Evolutionary conservation across 2,888 invertebrate genomes (phyloP).

Genomic region (Habrosyne pyritoides): DNA sequence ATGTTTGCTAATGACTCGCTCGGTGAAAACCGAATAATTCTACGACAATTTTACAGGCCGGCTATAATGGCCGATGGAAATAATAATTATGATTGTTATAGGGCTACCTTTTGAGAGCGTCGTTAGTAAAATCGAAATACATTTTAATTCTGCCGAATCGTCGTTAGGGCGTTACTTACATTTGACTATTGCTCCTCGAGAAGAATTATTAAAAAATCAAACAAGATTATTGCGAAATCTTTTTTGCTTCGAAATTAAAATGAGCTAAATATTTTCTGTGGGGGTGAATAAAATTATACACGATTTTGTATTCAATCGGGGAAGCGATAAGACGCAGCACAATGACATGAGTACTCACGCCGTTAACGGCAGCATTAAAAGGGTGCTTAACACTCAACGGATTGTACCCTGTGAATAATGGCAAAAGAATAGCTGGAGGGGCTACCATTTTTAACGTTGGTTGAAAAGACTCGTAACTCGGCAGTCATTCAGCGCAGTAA

Average conservation of each 20-base stretch:
- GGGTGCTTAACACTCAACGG: slow-evolving; percentile 63
- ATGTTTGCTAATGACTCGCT: slow-evolving; percentile 76
- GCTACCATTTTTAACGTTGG: slow-evolving; percentile 58
- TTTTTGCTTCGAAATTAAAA: background rate
- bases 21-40: slow-evolving; percentile 67
- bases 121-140: slow-evolving; percentile 46
- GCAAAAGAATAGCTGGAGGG: slow-evolving; percentile 63
- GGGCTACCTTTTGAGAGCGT: slow-evolving; percentile 35
- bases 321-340: slow-evolving; percentile 51
- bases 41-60: slow-evolving; percentile 57
- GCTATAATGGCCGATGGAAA: slow-evolving; percentile 46
- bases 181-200: slow-evolving; percentile 8
- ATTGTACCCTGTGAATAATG: slow-evolving; percentile 68
- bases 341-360: slow-evolving; percentile 60
- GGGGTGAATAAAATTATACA: background rate
- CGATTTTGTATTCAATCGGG: slow-evolving; percentile 31
- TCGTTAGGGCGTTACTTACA: slow-evolving; percentile 25
- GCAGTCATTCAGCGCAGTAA: slow-evolving; percentile 64
- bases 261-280: background rate
- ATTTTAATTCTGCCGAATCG: slow-evolving; percentile 38
- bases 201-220: slow-evolving; percentile 10
- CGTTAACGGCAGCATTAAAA: slow-evolving; percentile 62
- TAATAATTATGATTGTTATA: slow-evolving; percentile 50
- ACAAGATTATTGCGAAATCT: background rate
- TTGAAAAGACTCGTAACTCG: slow-evolving; percentile 68